phyloP scores from a whole-genome alignment of 2,797 vertebrate species.

The Prunella strophiata region DNA sequence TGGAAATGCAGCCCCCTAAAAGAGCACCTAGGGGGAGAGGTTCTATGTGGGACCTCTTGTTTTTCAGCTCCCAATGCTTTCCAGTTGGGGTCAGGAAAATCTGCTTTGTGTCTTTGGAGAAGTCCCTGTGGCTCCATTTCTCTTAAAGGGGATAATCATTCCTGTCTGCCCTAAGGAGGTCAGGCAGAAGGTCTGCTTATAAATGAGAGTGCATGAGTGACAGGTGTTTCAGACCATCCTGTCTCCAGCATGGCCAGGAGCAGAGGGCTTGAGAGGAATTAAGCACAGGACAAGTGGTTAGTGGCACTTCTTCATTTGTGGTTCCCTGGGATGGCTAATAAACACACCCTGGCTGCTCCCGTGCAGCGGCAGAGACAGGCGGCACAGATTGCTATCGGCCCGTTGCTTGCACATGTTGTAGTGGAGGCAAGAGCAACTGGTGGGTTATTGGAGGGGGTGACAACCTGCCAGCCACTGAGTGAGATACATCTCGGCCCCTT shows the following conservation, averaged over 20 bases:
- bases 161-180: background rate
- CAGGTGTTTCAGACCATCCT: background rate
- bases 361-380: background rate
- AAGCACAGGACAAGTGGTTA: background rate
- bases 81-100: background rate
- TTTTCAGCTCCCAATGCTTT: background rate
- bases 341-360: background rate
- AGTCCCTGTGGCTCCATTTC: background rate
- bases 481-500: background rate
- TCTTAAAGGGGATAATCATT: background rate
- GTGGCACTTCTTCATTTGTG: background rate
- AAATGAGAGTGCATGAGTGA: background rate
- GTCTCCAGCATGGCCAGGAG: background rate
- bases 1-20: background rate
- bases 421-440: background rate
- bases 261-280: background rate
- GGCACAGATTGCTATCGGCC: background rate
- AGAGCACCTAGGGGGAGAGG: background rate
- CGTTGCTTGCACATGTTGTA: fast-evolving
- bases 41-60: background rate
- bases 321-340: background rate
- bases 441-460: background rate
- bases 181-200: background rate
- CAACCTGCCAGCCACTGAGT: background rate
- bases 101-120: background rate